Conservation (phyloP, 2,888 invertebrate species). For the Sceliomorpha sp. region DNA sequence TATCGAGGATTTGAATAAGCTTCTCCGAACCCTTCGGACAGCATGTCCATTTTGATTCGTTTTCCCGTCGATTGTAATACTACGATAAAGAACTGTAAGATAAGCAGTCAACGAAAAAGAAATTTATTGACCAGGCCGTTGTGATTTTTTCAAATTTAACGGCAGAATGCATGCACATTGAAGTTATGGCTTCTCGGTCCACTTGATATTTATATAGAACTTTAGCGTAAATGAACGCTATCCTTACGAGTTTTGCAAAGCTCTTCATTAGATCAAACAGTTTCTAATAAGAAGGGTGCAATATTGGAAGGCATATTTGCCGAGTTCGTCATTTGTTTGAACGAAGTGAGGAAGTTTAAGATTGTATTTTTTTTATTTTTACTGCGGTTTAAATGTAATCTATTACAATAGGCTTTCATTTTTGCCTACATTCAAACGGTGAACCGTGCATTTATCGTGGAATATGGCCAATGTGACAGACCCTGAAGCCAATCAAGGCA, state of each 20-base stretch:
- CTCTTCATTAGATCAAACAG: too few species aligned
- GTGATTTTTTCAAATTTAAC: slow-evolving; percentile 73
- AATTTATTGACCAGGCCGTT: slow-evolving; percentile 60
- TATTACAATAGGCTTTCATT: too few species aligned
- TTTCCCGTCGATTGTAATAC: slow-evolving; percentile 43
- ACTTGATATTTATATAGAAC: slow-evolving; percentile 23
- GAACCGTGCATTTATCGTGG: slow-evolving; percentile 55
- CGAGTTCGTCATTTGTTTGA: too few species aligned
- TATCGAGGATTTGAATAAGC: slow-evolving; percentile 55
- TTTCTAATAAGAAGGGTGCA: too few species aligned
- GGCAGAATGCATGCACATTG: slow-evolving; percentile 35
- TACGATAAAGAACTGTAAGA: slow-evolving; percentile 42
- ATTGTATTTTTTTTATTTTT: too few species aligned
- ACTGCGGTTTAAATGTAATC: too few species aligned
- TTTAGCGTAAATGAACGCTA: slow-evolving; percentile 14
- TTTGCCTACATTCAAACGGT: slow-evolving; percentile 42
- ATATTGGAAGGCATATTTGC: too few species aligned
- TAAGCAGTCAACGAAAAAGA: slow-evolving; percentile 47
- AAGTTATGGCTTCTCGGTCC: slow-evolving; percentile 30
- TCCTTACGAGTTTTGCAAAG: too few species aligned
- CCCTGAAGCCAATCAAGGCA: slow-evolving; percentile 48
- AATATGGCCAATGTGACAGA: slow-evolving; percentile 44
- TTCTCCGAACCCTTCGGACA: slow-evolving; percentile 51
- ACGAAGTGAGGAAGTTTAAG: too few species aligned
- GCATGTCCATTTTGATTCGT: slow-evolving; percentile 51